Base-by-base conservation (phyloP, 2,888 invertebrate species). In the Ophion ventricosus region DNA sequence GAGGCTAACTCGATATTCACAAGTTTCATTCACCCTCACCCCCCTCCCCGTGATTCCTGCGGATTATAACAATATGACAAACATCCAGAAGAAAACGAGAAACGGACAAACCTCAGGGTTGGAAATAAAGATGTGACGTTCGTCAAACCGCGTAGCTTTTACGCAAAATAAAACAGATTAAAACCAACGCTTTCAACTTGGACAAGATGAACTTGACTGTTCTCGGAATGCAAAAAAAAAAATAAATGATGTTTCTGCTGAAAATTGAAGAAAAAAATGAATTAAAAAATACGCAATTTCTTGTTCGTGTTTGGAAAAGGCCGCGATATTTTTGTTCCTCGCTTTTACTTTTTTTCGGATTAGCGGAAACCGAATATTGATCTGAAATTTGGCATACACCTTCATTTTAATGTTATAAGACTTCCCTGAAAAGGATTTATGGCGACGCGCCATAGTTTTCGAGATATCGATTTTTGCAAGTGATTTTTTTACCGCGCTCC, bases 11-110 rank as follows among this genome's bases (percentile, higher is more conserved):
- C 11, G 20, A 61, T 72, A 26, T 26, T 26, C 70, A 64, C 63
- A 75, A 64, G 43, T 76, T 49, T 56, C 81, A 70, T 81, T 72
- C 64, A 70, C 70, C 23, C 11, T 56, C 25, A 8, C 10, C 43
- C 14, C 14, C 14, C 11, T 4, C n/a, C n/a, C 40, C 43, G 25
- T 20, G 4, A 23, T 25, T 54, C 5, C 10, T 5, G 14, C 20
- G 8, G 43, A 43, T 43, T 11, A 10, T 2, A 23, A 59, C 23
- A 59, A 59, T 59, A 10, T 23, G 23, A 59, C 23, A 59, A 59
- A 59, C 20, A 23, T 59, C 25, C 1, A 20, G 59, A 25, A 59
- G 59, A 59, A 23, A 25, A 17, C n/a, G 43, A 49, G n/a, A 10
- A 20, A 35, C 2, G 20, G n/a, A 17, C 8, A 57, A 40, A 8